Evolutionary conservation across 1,140 invertebrate genomes (phyloP).

Genomic region (Pseudomyrmex concolor): DNA sequence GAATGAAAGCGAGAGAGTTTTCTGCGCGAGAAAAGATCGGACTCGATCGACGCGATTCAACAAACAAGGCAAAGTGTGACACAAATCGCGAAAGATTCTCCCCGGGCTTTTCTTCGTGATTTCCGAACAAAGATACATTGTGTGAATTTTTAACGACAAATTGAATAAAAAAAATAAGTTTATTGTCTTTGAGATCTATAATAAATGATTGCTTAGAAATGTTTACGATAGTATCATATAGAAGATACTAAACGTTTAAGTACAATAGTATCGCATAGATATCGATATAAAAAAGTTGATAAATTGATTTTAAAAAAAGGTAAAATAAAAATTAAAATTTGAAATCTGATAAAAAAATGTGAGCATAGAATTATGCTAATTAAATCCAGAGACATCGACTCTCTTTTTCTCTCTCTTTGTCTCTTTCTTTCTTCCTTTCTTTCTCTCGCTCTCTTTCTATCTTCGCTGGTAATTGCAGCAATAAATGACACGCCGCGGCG

Average conservation of each 20-base stretch:
- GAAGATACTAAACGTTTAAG: too few relatives aligned
- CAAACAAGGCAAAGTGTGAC: conserved; percentile 4
- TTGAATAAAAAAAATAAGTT: not conserved
- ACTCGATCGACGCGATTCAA: conserved; percentile 41
- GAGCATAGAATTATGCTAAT: not conserved
- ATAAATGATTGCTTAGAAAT: too few relatives aligned
- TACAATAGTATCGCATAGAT: not conserved
- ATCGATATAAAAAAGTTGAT: not conserved
- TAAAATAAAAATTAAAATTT: not conserved
- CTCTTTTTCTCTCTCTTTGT: too few relatives aligned
- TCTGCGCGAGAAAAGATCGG: conserved; percentile 32
- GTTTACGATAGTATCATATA: not conserved
- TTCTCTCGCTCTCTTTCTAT: not conserved
- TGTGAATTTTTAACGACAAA: not conserved
- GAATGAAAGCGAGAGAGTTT: conserved; percentile 56
- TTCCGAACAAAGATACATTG: not conserved
- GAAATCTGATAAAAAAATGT: not conserved
- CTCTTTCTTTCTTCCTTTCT: too few relatives aligned
- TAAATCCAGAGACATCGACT: not conserved
- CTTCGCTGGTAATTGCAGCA: conserved; percentile 26
- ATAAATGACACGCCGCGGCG: conserved; percentile 35
- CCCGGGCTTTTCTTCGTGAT: not conserved
- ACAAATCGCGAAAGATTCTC: conserved; percentile 15
- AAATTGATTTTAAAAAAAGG: not conserved
- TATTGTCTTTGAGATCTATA: not conserved